Evolutionary conservation across 2,113 vertebrate genomes (phyloP).

Genomic region (Columba livia): DNA sequence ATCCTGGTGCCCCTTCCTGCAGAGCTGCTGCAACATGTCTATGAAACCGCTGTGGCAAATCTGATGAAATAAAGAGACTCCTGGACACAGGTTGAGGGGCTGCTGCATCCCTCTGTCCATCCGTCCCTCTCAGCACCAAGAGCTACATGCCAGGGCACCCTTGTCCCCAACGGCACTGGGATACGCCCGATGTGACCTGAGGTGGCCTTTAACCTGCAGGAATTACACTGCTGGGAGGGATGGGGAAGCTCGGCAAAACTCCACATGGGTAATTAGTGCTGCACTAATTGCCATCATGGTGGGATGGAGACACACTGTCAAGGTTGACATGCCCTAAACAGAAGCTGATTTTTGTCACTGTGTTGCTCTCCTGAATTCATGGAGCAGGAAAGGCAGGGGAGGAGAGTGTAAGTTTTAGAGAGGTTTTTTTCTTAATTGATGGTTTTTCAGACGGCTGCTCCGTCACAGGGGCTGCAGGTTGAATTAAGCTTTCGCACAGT

Average conservation of each 20-base stretch:
- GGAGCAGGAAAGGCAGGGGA: neutral
- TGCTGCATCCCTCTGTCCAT: neutral
- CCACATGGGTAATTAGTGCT: neutral
- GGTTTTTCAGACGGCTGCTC: neutral
- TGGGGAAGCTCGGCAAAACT: neutral
- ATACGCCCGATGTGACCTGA: neutral
- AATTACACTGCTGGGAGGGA: neutral
- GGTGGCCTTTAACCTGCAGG: neutral
- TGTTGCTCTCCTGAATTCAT: neutral
- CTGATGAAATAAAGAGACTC: no score
- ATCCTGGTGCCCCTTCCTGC: no score
- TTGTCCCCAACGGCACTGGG: neutral
- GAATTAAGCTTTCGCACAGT: neutral
- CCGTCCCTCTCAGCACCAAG: neutral
- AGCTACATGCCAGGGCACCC: fast-evolving
- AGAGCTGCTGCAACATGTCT: no score
- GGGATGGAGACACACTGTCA: neutral
- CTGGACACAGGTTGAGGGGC: no score
- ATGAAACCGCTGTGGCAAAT: no score
- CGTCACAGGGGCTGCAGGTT: neutral
- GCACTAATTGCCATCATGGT: neutral
- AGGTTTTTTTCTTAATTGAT: neutral
- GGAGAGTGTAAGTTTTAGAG: neutral
- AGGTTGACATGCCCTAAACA: neutral
- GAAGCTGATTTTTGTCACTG: neutral